Conservation (phyloP, 1,140 invertebrate species). For the Drosophila pachea region DNA sequence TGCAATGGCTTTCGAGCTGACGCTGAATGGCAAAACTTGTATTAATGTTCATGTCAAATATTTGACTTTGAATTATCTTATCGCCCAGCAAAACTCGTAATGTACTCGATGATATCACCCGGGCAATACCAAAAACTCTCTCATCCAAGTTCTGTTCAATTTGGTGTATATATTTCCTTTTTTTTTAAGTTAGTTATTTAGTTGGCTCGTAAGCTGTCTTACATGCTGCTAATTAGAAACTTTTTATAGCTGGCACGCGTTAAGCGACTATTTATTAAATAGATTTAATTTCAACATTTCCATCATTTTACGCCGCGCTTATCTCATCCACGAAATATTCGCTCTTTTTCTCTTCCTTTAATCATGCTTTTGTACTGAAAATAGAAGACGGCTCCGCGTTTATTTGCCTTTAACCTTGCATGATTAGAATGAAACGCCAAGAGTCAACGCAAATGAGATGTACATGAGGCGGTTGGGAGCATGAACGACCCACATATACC, state of each 20-base stretch:
- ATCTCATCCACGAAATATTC: constrained; percentile 60
- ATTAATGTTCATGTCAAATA: constrained; percentile 75
- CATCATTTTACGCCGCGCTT: constrained; percentile 36
- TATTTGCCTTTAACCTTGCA: constrained; percentile 46
- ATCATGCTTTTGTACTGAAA: constrained; percentile 46
- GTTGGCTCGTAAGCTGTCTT: too few relatives aligned
- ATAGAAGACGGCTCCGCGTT: constrained; percentile 30
- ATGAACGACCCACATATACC: neutral
- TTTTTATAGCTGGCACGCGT: too few relatives aligned
- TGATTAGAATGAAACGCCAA: constrained; percentile 27
- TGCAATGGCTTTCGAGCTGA: constrained; percentile 1
- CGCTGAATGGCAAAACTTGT: constrained; percentile 68
- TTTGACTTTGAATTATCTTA: constrained; percentile 72
- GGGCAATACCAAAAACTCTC: neutral
- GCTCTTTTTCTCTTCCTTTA: constrained; percentile 40
- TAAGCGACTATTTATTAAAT: constrained; percentile 38
- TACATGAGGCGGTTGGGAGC: neutral
- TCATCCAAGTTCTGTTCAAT: neutral
- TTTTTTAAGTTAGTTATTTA: neutral
- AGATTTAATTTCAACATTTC: constrained; percentile 29
- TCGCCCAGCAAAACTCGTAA: constrained; percentile 41
- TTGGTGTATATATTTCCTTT: neutral
- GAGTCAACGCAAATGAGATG: constrained; percentile 22
- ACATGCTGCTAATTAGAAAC: too few relatives aligned
- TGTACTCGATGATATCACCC: constrained; percentile 40